phyloP scores from a whole-genome alignment of 2,888 invertebrate genomes.

The Cinara cedri region DNA sequence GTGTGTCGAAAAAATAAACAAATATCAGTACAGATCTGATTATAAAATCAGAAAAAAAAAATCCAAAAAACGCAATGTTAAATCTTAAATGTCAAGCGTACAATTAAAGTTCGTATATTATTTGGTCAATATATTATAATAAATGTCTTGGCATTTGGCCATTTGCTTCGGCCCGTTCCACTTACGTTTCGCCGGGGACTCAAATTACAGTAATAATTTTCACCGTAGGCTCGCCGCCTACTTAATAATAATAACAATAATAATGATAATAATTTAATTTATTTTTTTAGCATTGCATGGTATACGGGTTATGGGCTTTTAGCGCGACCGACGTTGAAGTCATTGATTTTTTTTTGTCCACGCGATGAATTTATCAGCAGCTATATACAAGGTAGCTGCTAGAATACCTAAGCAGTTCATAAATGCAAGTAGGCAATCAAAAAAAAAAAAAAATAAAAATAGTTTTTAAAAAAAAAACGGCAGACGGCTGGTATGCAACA shows the following conservation, averaged over 20 bases:
- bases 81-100: constrained; percentile 31
- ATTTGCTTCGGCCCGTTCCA: not conserved
- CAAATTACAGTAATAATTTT: not conserved
- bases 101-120: constrained; percentile 17
- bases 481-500: no score
- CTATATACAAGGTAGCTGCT: no score
- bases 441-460: no score
- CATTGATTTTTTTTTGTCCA: constrained; percentile 10
- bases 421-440: no score
- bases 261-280: not conserved
- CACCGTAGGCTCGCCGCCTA: not conserved
- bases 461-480: no score
- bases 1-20: no score
- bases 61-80: no score
- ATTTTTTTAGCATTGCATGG: not conserved
- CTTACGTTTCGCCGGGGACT: not conserved
- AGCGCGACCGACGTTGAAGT: not conserved
- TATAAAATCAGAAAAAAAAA: no score
- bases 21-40: no score
- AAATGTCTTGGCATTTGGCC: constrained; percentile 48
- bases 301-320: constrained; percentile 8
- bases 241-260: not conserved
- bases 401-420: no score
- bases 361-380: no score
- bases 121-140: constrained; percentile 38